Conservation (phyloP, 2,113 vertebrate genomes). For the Callipepla squamata region DNA sequence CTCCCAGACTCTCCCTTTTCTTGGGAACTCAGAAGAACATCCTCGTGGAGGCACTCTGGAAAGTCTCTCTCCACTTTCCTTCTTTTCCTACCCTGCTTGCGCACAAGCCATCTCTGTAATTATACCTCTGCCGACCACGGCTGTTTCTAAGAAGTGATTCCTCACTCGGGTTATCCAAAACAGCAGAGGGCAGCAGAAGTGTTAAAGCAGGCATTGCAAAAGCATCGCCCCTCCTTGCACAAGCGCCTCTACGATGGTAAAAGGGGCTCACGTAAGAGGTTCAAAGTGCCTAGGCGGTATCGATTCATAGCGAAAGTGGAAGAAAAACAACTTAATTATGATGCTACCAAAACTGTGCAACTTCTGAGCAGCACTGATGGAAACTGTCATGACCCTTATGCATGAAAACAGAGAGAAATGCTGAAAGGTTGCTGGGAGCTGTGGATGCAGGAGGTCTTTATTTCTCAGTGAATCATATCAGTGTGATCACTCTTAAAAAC, state of each 20-base stretch:
- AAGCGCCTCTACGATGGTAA: neutral
- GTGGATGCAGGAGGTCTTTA: neutral
- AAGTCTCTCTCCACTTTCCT: neutral
- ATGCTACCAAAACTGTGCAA: neutral
- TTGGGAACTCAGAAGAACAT: neutral
- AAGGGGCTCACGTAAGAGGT: neutral
- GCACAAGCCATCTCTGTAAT: neutral
- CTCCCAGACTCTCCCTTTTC: constrained; percentile 1
- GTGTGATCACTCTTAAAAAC: neutral
- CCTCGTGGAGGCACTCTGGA: neutral
- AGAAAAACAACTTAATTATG: neutral
- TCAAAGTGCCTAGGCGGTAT: neutral
- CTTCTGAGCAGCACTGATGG: neutral
- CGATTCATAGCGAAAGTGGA: neutral
- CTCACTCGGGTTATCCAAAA: neutral
- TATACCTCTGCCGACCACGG: neutral
- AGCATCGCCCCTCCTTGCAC: neutral
- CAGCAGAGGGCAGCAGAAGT: constrained; percentile 66
- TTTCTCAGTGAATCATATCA: neutral
- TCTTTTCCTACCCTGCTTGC: accelerated
- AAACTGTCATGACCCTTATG: neutral
- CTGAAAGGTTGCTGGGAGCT: neutral
- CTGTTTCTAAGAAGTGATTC: neutral
- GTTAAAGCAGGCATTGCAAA: constrained; percentile 18
- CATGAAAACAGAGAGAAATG: neutral